Conservation (phyloP, 2,797 vertebrate species). For the Galago senegalensis region DNA sequence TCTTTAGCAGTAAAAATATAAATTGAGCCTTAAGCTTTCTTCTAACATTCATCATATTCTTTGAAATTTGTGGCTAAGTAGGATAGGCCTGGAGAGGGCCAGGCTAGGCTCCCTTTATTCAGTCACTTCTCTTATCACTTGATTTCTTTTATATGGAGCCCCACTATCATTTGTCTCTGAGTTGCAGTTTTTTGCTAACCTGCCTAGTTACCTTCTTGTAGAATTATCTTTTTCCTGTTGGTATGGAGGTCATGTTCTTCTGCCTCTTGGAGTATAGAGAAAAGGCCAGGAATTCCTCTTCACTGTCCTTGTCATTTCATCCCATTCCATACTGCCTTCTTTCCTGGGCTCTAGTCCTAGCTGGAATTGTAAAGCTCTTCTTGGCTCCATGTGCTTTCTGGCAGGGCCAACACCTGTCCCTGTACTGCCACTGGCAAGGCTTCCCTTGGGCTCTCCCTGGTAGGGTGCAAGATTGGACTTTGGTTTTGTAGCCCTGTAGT, state of each 20-base stretch:
- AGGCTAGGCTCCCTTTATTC: conserved; percentile 4
- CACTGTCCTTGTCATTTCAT: background rate
- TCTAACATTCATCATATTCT: conserved; percentile 53
- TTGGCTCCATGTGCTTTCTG: background rate
- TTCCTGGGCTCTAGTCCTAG: background rate
- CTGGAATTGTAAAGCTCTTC: background rate
- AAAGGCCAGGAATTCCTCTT: background rate
- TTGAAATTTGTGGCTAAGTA: conserved; percentile 23
- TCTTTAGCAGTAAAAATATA: conserved; percentile 58
- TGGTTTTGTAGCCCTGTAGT: conserved; percentile 32
- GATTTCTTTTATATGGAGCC: conserved; percentile 54
- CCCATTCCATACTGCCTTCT: background rate
- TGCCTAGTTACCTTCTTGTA: conserved; percentile 49
- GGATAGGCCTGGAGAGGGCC: conserved; percentile 13
- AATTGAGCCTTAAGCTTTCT: conserved; percentile 12
- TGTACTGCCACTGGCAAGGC: conserved; percentile 4
- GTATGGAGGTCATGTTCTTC: background rate
- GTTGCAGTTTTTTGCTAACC: conserved; percentile 15
- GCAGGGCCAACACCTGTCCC: background rate
- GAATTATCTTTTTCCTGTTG: background rate
- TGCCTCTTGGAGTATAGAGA: background rate
- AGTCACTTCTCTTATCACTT: conserved; percentile 5
- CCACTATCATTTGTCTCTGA: conserved; percentile 54
- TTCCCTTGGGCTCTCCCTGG: background rate
- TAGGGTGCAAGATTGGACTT: background rate